These are phyloP conservation scores for Enteromius treurensis DNA, from an alignment of 2,797 vertebrate genomes.

Conservation along the genomic window DNA sequence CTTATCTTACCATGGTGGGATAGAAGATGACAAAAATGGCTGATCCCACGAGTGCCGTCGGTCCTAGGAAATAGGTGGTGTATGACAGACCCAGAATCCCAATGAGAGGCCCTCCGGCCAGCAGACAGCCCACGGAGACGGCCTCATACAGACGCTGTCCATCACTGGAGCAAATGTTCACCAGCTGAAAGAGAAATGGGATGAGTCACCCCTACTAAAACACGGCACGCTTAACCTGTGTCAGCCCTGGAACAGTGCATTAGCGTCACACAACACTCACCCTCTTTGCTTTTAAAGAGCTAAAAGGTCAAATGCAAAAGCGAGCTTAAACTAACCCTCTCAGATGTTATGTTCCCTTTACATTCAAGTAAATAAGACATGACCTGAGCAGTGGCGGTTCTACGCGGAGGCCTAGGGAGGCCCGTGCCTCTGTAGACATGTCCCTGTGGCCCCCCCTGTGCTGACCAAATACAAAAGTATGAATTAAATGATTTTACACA, in stretches of 20 bases:
- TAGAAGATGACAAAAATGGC: conserved; percentile 83
- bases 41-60: conserved; percentile 81
- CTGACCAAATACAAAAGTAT: too few relatives aligned
- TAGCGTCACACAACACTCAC: neutral
- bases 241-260: neutral
- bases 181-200: conserved; percentile 69
- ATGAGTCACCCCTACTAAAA: conserved; percentile 5
- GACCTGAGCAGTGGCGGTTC: neutral
- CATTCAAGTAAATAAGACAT: neutral
- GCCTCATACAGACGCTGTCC: conserved; percentile 83
- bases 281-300: neutral
- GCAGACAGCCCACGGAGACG: conserved; percentile 75
- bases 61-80: conserved; percentile 79
- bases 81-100: conserved; percentile 80
- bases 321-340: neutral
- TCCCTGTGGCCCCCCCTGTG: too few relatives aligned
- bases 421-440: too few relatives aligned
- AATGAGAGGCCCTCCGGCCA: conserved; percentile 81
- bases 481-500: too few relatives aligned
- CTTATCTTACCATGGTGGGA: conserved; percentile 76
- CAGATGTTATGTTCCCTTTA: neutral
- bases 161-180: conserved; percentile 85
- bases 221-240: neutral
- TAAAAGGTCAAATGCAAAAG: neutral
- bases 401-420: too few relatives aligned